Conservation (phyloP, 1,140 invertebrate species). For the Sesamia nonagrioides region DNA sequence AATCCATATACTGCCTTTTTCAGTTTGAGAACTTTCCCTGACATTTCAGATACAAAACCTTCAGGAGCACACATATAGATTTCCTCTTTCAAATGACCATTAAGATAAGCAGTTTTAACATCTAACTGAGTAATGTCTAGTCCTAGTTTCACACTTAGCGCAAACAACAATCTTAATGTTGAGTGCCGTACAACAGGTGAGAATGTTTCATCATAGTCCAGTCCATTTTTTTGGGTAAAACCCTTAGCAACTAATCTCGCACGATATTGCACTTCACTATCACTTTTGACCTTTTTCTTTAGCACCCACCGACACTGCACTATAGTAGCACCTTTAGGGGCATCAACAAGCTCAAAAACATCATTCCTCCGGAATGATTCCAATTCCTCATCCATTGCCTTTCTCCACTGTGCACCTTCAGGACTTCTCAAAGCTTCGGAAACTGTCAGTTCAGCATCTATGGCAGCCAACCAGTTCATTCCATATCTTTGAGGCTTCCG, state of each 20-base stretch:
- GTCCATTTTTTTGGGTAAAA: not conserved
- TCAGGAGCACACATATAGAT: too few relatives aligned
- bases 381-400: too few relatives aligned
- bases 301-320: too few relatives aligned
- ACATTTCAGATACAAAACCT: too few relatives aligned
- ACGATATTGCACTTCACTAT: conserved; percentile 50
- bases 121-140: too few relatives aligned
- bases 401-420: not conserved
- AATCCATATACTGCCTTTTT: too few relatives aligned
- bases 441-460: not conserved
- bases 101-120: too few relatives aligned
- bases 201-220: not conserved
- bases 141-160: not conserved
- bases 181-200: not conserved
- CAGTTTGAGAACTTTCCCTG: too few relatives aligned
- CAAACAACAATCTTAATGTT: not conserved
- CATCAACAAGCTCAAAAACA: too few relatives aligned
- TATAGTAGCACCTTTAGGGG: too few relatives aligned
- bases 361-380: too few relatives aligned
- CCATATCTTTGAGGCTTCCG: not conserved
- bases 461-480: not conserved
- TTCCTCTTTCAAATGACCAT: too few relatives aligned
- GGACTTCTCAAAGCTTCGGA: not conserved
- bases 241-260: not conserved
- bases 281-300: not conserved